These are phyloP conservation scores for Micronisus gabar DNA, from an alignment of 2,113 vertebrate genomes.

Conservation along the genomic window DNA sequence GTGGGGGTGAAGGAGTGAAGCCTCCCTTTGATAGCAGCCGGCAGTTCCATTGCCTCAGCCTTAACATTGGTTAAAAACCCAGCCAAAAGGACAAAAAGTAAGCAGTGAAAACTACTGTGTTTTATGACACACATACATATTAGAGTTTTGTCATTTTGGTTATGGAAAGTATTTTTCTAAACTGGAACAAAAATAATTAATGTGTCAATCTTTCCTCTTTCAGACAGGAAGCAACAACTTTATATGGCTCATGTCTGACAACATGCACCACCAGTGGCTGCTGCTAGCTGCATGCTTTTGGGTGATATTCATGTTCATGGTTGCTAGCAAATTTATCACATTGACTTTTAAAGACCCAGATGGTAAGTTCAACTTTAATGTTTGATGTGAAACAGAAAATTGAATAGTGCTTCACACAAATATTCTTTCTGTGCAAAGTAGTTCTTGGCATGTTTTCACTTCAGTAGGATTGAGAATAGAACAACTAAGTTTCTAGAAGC, in stretches of 20 bases:
- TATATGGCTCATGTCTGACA: constrained; percentile 73
- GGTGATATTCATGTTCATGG: constrained; percentile 95
- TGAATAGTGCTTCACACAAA: background rate
- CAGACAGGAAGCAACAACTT: constrained; percentile 49
- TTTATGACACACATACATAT: background rate
- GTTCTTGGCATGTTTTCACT: background rate
- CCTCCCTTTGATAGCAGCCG: background rate
- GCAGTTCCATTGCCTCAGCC: background rate
- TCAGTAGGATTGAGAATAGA: background rate
- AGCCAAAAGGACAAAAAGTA: background rate
- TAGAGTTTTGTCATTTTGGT: background rate
- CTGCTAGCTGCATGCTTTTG: constrained; percentile 93
- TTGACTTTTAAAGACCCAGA: constrained; percentile 84
- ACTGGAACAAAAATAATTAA: background rate
- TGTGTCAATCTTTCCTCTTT: constrained; percentile 43
- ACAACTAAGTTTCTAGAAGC: background rate
- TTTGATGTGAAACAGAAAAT: background rate
- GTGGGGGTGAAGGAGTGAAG: background rate
- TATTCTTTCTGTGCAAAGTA: background rate
- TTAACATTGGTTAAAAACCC: background rate
- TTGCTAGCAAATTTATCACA: constrained; percentile 92
- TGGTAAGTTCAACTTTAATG: constrained; percentile 72
- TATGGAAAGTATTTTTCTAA: background rate
- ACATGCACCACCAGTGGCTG: constrained; percentile 96
- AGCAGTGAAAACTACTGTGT: background rate